Conservation (phyloP, 1,140 invertebrate genomes). For the Adoxophyes honmai region DNA sequence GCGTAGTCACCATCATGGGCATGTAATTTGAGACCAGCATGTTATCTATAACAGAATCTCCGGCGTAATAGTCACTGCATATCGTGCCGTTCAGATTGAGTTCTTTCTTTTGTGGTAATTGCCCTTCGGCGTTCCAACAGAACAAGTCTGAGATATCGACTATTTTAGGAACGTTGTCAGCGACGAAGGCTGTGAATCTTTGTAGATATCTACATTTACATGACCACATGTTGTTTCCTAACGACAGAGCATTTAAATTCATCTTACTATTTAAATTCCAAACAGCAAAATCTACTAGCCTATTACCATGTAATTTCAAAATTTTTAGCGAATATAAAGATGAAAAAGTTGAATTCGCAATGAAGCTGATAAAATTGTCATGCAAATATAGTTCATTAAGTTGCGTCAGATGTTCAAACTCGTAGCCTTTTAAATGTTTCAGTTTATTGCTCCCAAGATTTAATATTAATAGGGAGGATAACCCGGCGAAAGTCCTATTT, state of each 20-base stretch:
- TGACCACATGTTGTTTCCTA: conserved; percentile 91
- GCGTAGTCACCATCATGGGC: conserved; percentile 86
- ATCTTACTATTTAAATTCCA: conserved; percentile 87
- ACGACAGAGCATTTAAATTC: conserved; percentile 82
- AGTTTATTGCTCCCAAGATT: conserved; percentile 93
- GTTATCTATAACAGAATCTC: conserved; percentile 88
- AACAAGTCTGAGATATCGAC: conserved; percentile 85
- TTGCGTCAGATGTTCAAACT: conserved; percentile 91
- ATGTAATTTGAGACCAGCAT: conserved; percentile 90
- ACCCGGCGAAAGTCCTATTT: conserved; percentile 94
- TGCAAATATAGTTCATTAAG: conserved; percentile 92
- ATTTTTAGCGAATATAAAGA: conserved; percentile 87
- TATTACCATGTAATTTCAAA: conserved; percentile 90
- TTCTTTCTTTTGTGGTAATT: conserved; percentile 82
- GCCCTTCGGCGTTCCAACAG: conserved; percentile 85
- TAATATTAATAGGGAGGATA: conserved; percentile 88
- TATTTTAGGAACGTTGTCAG: conserved; percentile 87
- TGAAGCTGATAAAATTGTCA: conserved; percentile 87
- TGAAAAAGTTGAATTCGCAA: conserved; percentile 88
- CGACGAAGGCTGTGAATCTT: conserved; percentile 88
- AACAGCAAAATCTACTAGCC: conserved; percentile 86
- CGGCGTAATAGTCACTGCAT: conserved; percentile 89
- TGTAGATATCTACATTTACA: conserved; percentile 94
- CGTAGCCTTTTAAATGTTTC: conserved; percentile 88
- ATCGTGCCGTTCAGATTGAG: conserved; percentile 89